A percentile compares a stretch with the other conserved stretches of the same genome.
Evolutionary conservation across 2,113 vertebrate genomes (phyloP).

Genomic region (Ptychochromis oligacanthus): DNA sequence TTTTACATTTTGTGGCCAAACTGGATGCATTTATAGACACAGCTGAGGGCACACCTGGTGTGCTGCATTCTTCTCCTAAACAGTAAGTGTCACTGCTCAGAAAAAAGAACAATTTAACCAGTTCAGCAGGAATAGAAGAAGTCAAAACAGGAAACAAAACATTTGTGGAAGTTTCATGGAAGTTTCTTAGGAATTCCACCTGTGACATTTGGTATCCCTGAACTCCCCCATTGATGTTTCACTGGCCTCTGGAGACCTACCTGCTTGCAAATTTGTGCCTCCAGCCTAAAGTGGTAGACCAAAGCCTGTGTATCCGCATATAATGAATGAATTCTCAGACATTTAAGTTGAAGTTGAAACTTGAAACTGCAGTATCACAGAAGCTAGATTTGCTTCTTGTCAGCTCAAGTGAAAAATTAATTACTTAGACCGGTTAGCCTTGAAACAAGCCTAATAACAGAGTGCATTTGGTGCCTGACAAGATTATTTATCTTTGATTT

Average conservation of each 20-base stretch:
- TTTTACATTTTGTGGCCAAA: too few relatives aligned
- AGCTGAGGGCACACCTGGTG: too few relatives aligned
- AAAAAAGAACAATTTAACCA: too few relatives aligned
- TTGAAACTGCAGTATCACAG: background rate
- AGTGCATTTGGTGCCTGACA: slow-evolving; percentile 2
- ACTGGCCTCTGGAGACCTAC: too few relatives aligned
- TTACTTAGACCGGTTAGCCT: slow-evolving; percentile 5
- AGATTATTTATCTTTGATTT: background rate
- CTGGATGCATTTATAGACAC: too few relatives aligned
- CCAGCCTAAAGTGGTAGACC: background rate
- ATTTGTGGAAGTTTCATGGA: background rate
- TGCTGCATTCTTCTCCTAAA: too few relatives aligned
- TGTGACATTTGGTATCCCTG: background rate
- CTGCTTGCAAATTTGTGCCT: background rate
- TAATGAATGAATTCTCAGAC: background rate
- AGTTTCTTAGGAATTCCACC: too few relatives aligned
- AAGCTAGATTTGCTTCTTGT: background rate
- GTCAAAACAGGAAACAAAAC: too few relatives aligned
- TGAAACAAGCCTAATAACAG: background rate
- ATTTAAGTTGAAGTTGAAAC: background rate
- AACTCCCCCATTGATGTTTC: too few relatives aligned
- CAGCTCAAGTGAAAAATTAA: slow-evolving; percentile 7
- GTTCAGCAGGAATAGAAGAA: too few relatives aligned
- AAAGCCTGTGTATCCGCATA: background rate
- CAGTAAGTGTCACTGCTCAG: too few relatives aligned